Evolutionary conservation across 2,888 invertebrate genomes (phyloP).

Genomic region (Parnassius mnemosyne): DNA sequence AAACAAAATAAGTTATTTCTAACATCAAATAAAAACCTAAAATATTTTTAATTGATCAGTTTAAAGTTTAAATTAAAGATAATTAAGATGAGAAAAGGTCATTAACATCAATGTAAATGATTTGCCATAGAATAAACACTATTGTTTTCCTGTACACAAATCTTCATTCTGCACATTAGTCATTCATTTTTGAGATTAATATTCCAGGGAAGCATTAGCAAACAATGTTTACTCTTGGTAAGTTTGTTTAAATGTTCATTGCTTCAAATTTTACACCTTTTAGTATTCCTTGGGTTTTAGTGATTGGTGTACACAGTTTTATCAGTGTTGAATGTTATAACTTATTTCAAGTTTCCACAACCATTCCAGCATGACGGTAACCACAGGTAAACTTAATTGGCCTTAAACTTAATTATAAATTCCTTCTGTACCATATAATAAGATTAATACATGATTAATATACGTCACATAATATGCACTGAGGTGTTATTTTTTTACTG

Average conservation of each 20-base stretch:
- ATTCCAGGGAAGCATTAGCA: conserved; percentile 45
- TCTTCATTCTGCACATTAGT: conserved; percentile 40
- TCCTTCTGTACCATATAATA: too few relatives aligned
- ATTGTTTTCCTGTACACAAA: conserved; percentile 32
- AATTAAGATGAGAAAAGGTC: background rate
- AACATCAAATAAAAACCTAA: too few relatives aligned
- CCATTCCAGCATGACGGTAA: conserved; percentile 15
- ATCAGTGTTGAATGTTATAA: conserved; percentile 22
- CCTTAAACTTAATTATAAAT: too few relatives aligned
- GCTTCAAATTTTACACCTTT: background rate
- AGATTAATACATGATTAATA: too few relatives aligned
- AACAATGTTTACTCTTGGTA: conserved; percentile 35
- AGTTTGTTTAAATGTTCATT: conserved; percentile 23
- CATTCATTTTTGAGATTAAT: conserved; percentile 36
- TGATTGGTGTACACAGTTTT: conserved; percentile 11
- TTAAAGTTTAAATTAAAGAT: too few relatives aligned
- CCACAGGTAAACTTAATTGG: background rate
- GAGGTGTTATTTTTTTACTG: too few relatives aligned
- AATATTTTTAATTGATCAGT: too few relatives aligned
- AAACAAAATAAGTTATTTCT: too few relatives aligned
- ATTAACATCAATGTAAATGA: conserved; percentile 28
- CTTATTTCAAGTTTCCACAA: too few relatives aligned
- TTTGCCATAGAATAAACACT: conserved; percentile 29
- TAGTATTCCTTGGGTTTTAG: conserved; percentile 24
- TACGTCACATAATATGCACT: too few relatives aligned